phyloP scores from a whole-genome alignment of 2,888 invertebrate species.

The Nemapogon koenigi region DNA sequence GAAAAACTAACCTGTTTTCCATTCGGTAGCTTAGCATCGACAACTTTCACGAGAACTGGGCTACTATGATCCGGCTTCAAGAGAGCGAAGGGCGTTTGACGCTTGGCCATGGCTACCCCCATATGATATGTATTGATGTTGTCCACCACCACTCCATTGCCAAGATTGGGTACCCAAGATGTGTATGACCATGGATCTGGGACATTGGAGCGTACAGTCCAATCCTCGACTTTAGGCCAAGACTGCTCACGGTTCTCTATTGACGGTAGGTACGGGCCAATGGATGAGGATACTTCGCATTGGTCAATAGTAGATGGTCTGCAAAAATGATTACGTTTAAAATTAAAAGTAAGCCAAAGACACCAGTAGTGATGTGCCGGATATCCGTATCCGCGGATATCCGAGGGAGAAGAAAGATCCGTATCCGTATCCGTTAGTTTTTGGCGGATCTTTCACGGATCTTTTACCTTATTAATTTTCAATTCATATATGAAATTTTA shows the following conservation, averaged over 20 bases:
- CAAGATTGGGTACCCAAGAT: background rate
- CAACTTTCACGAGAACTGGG: constrained; percentile 73
- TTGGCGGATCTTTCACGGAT: too few species aligned
- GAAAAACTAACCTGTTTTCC: constrained; percentile 54
- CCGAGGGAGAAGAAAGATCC: too few species aligned
- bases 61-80: constrained; percentile 70
- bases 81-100: constrained; percentile 75
- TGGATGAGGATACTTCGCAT: constrained; percentile 47
- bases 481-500: too few species aligned
- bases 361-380: too few species aligned
- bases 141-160: constrained; percentile 69
- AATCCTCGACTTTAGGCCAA: constrained; percentile 18
- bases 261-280: constrained; percentile 35
- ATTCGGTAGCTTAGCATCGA: constrained; percentile 54
- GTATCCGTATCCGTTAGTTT: too few species aligned
- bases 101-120: constrained; percentile 68
- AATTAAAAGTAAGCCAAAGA: too few species aligned
- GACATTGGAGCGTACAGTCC: too few species aligned
- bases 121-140: constrained; percentile 75
- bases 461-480: too few species aligned
- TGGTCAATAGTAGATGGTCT: constrained; percentile 32
- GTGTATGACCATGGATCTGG: constrained; percentile 19
- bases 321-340: constrained; percentile 12
- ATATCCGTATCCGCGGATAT: too few species aligned
- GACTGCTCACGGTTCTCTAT: constrained; percentile 17